These are phyloP conservation scores for Enoplosus armatus DNA, from an alignment of 2,797 vertebrate species.

Conservation along the genomic window DNA sequence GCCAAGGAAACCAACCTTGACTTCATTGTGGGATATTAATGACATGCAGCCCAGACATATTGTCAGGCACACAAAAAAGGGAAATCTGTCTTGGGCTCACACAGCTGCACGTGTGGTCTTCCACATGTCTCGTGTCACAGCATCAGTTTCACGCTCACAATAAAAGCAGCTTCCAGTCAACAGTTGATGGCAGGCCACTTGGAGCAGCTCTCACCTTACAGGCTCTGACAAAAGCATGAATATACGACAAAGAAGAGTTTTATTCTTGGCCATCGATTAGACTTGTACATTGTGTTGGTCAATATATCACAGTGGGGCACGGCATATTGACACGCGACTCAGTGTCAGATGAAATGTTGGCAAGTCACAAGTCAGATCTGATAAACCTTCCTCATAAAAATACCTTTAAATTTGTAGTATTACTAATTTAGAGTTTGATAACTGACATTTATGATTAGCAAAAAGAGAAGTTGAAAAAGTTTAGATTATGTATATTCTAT, in stretches of 20 bases:
- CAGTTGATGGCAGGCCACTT: background rate
- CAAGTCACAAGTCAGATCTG: background rate
- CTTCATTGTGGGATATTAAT: conserved; percentile 29
- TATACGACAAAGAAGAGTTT: fast-evolving
- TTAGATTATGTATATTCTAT: background rate
- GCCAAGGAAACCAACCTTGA: background rate
- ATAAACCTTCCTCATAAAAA: background rate
- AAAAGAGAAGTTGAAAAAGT: background rate
- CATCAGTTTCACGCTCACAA: background rate
- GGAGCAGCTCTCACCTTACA: background rate
- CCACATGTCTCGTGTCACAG: background rate
- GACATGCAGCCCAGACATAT: conserved; percentile 4
- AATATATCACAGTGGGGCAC: background rate
- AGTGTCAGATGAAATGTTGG: conserved; percentile 6
- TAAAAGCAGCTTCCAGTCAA: background rate
- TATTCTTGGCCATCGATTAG: background rate
- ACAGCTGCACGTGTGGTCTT: background rate
- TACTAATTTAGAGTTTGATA: background rate
- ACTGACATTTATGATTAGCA: background rate
- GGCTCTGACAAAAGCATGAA: background rate
- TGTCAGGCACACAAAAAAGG: background rate
- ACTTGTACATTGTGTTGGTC: background rate
- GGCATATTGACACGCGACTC: background rate
- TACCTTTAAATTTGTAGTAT: too few species aligned
- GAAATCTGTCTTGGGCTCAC: background rate